phyloP scores from a whole-genome alignment of 2,797 vertebrate species.

The Microcaecilia unicolor region DNA sequence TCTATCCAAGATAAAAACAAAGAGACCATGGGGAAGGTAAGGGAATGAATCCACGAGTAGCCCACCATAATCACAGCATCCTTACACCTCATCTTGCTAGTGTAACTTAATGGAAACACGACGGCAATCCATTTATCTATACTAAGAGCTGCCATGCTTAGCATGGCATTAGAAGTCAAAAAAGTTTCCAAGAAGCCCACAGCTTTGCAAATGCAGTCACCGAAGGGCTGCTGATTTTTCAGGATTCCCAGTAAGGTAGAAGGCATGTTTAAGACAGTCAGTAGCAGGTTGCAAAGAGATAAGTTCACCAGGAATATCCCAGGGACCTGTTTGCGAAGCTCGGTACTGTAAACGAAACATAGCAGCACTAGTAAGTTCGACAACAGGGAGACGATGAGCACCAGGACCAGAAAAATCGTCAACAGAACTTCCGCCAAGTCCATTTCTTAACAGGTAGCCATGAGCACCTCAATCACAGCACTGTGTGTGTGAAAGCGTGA shows the following conservation, averaged over 20 bases:
- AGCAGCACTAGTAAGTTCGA: slow-evolving; percentile 63
- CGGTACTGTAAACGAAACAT: slow-evolving; percentile 61
- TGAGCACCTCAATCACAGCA: slow-evolving; percentile 8
- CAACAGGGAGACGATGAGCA: slow-evolving; percentile 52
- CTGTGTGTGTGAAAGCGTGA: slow-evolving; percentile 2
- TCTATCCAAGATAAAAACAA: slow-evolving; percentile 60
- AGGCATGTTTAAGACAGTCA: slow-evolving; percentile 60
- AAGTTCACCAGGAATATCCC: slow-evolving; percentile 65
- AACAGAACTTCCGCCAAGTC: slow-evolving; percentile 61
- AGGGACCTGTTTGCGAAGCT: slow-evolving; percentile 61
- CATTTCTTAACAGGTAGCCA: slow-evolving; percentile 49
- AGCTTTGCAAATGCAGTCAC: slow-evolving; percentile 44
- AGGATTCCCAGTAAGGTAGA: slow-evolving; percentile 54
- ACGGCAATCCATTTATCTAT: slow-evolving; percentile 69
- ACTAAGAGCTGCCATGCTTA: slow-evolving; percentile 70
- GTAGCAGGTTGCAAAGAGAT: slow-evolving; percentile 67
- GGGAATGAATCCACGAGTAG: slow-evolving; percentile 61
- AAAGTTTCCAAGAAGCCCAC: slow-evolving; percentile 65
- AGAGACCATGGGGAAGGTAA: slow-evolving; percentile 52
- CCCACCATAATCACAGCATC: slow-evolving; percentile 57
- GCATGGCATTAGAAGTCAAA: slow-evolving; percentile 57
- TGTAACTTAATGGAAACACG: slow-evolving; percentile 64
- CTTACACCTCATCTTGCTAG: slow-evolving; percentile 63
- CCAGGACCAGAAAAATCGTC: slow-evolving; percentile 54
- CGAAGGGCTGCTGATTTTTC: slow-evolving; percentile 51